phyloP scores from a whole-genome alignment of 2,113 vertebrate genomes.

The Melanerpes formicivorus region DNA sequence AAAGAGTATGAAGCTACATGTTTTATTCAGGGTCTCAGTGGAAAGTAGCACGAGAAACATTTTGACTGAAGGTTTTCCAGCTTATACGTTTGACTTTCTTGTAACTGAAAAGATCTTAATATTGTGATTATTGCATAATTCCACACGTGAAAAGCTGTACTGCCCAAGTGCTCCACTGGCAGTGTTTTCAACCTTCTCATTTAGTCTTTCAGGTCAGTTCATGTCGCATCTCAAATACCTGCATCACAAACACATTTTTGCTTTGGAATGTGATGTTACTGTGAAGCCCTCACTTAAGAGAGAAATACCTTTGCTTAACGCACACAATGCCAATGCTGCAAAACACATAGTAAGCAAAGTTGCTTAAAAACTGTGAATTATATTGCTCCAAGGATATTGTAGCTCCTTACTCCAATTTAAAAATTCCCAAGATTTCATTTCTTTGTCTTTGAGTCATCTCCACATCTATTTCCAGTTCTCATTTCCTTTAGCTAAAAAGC shows the following conservation, averaged over 20 bases:
- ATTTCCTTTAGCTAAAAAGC: not conserved
- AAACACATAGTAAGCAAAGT: not conserved
- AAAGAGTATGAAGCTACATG: not conserved
- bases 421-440: not conserved
- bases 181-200: not conserved
- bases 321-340: not conserved
- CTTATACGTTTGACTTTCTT: not conserved
- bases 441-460: not conserved
- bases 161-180: not conserved
- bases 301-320: not conserved
- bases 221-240: not conserved
- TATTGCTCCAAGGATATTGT: not conserved
- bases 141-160: not conserved
- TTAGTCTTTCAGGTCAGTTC: not conserved
- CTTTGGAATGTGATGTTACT: not conserved
- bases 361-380: not conserved
- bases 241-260: not conserved
- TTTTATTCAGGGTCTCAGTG: conserved; percentile 46
- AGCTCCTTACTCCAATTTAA: not conserved
- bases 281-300: not conserved
- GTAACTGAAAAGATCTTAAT: conserved; percentile 7
- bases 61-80: not conserved
- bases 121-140: not conserved
- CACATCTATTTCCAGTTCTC: not conserved
- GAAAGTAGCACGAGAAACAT: not conserved